Base-by-base conservation (phyloP, 2,888 invertebrate species). In the Cheilosia pagana region DNA sequence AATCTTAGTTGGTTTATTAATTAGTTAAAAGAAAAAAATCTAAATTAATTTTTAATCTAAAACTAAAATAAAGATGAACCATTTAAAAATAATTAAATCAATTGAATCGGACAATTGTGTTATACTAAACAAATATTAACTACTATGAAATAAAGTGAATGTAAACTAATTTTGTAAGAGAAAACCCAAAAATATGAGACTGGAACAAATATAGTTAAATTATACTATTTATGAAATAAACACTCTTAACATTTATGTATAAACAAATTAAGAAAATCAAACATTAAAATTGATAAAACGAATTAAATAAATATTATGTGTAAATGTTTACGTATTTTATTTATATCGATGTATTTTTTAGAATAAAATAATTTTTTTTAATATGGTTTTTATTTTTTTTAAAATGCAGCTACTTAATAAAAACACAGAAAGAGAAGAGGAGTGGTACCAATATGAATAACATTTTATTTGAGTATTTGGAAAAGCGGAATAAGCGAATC, bases 141-240 rank as follows among this genome's bases (percentile, higher is more conserved):
- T 78, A 83, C 65, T 72, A 75, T 71, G 65, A 85, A 59, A 81
- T 76, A 85, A 85, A 81, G 50, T 85, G 70, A 76, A 81, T 85
- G 79, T 85, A 85, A 85, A 85, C 85, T 85, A 85, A 81, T 85
- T 85, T 85, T 85, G 63, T 85, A 85, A 85, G 75, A 85, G 85
- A 75, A 81, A 86, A 86, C 71, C 86, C 86, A 75, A 86, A 85
- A 81, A 86, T 86, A 85, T 87, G 86, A 87, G 86, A 87, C 86
- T 87, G 86, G 86, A 87, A 85, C 81, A 81, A 85, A 87, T 79
- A 77, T 86, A 86, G 86, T 79, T 86, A 87, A 87, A 87, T 85
- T 87, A 79, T 87, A 85, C 86, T 85, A 77, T 79, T 83, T 83
- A 79, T 79, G 60, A 86, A 75, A 83, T 86, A 76, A 86, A 82